Conservation (phyloP, 92 coral and sea anemone species). For the Phymanthus crucifer region DNA sequence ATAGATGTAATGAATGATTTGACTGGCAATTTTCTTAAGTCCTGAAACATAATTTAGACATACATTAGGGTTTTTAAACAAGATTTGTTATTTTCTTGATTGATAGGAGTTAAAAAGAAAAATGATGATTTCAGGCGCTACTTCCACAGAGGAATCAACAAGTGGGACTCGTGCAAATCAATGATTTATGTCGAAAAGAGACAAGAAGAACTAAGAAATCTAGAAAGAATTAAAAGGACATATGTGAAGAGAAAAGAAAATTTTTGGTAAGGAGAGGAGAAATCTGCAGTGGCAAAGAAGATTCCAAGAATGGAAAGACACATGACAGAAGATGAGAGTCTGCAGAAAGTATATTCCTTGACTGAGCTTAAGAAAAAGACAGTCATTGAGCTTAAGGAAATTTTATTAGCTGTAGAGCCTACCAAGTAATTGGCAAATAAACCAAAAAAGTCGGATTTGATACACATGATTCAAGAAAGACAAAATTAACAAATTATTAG, state of each 20-base stretch:
- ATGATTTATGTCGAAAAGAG: constrained; percentile 9
- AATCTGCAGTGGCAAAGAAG: background rate
- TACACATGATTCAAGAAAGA: background rate
- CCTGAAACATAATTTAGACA: background rate
- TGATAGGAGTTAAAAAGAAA: constrained; percentile 34
- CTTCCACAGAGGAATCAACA: constrained; percentile 21
- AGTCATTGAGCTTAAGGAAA: background rate
- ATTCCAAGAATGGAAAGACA: constrained; percentile 6
- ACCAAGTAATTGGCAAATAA: background rate
- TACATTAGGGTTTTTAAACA: background rate
- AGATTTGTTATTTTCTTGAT: constrained; percentile 13
- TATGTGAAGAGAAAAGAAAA: background rate
- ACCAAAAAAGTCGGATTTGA: background rate
- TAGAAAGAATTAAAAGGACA: background rate
- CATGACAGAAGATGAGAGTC: background rate
- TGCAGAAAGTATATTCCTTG: background rate
- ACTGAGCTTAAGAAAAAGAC: background rate
- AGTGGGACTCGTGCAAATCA: constrained; percentile 23
- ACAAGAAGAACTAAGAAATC: background rate
- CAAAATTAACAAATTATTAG: background rate
- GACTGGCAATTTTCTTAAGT: background rate
- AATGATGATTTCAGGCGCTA: constrained; percentile 28
- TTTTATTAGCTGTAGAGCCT: background rate
- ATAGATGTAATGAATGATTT: background rate
- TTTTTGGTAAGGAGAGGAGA: background rate